Conservation (phyloP, 2,797 vertebrate genomes). For the Chelonia mydas region DNA sequence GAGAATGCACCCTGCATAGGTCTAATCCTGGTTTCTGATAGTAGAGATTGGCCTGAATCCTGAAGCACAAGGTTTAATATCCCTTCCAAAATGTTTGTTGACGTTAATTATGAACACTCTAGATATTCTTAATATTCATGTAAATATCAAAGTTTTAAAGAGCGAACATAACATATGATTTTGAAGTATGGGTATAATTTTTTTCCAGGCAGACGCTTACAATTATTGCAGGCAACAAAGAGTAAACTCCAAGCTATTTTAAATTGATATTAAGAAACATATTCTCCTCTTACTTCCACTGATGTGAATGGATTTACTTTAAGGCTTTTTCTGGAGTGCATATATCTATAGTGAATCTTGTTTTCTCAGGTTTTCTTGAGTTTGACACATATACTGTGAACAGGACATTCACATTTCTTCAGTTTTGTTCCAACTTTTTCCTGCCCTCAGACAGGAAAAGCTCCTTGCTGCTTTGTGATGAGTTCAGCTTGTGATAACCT, state of each 20-base stretch:
- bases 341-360: slow-evolving; percentile 19
- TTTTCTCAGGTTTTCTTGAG: slow-evolving; percentile 15
- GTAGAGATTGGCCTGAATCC: background rate
- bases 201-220: background rate
- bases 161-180: background rate
- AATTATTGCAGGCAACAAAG: background rate
- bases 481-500: background rate
- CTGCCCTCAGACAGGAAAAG: background rate
- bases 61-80: background rate
- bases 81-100: background rate
- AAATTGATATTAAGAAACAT: background rate
- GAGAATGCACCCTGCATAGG: background rate
- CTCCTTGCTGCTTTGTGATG: slow-evolving; percentile 15
- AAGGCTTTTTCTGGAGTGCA: background rate
- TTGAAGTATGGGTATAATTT: background rate
- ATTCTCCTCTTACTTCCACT: slow-evolving; percentile 13
- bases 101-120: background rate
- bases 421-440: slow-evolving; percentile 21
- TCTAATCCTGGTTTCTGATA: background rate
- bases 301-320: background rate
- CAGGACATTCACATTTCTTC: background rate
- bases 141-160: background rate
- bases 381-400: slow-evolving; percentile 8
- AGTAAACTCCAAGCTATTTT: background rate
- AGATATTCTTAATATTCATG: background rate